Conservation (phyloP, 2,113 vertebrate genomes). For the Ariopsis seemanni region DNA sequence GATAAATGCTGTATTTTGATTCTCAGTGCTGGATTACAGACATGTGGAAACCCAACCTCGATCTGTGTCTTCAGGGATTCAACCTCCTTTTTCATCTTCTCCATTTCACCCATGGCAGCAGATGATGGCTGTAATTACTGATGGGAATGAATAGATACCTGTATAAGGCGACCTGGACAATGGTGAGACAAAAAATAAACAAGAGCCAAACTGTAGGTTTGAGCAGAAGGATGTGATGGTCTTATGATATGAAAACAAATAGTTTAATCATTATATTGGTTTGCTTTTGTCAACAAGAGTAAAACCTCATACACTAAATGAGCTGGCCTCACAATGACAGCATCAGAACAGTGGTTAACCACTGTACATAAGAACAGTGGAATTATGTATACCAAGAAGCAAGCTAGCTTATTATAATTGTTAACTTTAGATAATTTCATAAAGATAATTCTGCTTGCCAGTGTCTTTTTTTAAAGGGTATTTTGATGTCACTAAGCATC, state of each 20-base stretch:
- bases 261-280: neutral
- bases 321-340: neutral
- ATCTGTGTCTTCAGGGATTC: constrained; percentile 72
- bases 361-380: too few species aligned
- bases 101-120: constrained; percentile 75
- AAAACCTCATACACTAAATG: neutral
- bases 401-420: neutral
- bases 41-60: constrained; percentile 63
- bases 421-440: neutral
- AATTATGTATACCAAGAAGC: neutral
- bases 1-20: neutral
- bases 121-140: constrained; percentile 53
- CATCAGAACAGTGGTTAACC: neutral
- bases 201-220: neutral
- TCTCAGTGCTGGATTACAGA: neutral
- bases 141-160: neutral
- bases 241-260: neutral
- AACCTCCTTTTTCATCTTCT: constrained; percentile 75
- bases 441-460: neutral
- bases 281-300: neutral
- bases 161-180: neutral
- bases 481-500: neutral
- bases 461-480: neutral
- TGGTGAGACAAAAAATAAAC: neutral
- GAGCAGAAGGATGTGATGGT: neutral